phyloP scores from a whole-genome alignment of 2,113 vertebrate genomes.

The Pangasianodon hypophthalmus region DNA sequence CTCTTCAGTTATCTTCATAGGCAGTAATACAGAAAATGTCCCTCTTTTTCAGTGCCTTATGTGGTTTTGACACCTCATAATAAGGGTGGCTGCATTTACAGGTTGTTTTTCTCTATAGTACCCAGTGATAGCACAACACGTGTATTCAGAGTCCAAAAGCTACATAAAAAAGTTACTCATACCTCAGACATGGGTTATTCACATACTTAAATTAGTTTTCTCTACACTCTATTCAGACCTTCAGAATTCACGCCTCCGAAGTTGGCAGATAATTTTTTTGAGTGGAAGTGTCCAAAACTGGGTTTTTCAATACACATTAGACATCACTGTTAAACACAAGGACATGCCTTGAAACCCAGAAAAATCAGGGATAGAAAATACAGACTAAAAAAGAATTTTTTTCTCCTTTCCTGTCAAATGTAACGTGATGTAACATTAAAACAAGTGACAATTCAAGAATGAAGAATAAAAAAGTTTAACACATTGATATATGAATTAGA shows the following conservation, averaged over 20 bases:
- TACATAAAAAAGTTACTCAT: background rate
- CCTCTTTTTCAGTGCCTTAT: background rate
- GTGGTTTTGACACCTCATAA: background rate
- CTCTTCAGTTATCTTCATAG: constrained; percentile 28
- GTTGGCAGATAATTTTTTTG: background rate
- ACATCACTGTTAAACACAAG: background rate
- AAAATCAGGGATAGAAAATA: background rate
- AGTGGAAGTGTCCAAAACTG: background rate
- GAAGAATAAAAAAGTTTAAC: background rate
- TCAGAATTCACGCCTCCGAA: background rate
- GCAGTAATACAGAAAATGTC: background rate
- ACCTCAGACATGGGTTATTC: background rate
- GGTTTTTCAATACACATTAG: background rate
- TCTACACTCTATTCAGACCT: too few relatives aligned
- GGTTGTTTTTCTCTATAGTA: background rate
- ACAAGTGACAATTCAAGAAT: background rate
- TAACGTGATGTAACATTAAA: background rate
- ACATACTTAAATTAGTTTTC: background rate
- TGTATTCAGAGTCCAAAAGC: background rate
- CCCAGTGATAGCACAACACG: background rate
- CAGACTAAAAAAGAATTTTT: background rate
- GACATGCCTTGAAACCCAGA: background rate
- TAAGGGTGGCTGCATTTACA: background rate
- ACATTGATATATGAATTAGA: background rate
- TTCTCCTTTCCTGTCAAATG: background rate